Evolutionary conservation across 92 coral and sea anemone genomes (phyloP).

Genomic region (Diadumene lineata): DNA sequence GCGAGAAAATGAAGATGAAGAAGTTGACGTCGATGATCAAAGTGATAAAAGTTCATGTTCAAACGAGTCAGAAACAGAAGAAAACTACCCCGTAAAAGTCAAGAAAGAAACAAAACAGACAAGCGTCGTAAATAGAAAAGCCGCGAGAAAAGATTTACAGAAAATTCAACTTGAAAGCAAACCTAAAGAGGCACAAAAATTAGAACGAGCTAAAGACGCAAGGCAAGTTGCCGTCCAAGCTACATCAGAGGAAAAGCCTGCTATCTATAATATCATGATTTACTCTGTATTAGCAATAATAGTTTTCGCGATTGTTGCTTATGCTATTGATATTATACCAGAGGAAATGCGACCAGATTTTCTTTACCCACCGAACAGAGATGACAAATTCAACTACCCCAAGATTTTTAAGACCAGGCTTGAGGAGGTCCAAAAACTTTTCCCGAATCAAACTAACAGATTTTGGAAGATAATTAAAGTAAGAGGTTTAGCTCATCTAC

Average conservation of each 20-base stretch:
- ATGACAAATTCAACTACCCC: conserved; percentile 22
- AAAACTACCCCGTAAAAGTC: background rate
- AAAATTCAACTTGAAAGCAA: background rate
- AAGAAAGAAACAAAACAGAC: no score
- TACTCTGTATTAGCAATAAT: no score
- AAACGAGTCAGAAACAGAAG: background rate
- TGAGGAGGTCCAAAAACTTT: conserved; percentile 28
- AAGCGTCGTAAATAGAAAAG: background rate
- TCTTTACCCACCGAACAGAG: background rate
- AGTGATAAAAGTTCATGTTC: background rate
- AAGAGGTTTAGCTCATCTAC: conserved; percentile 70
- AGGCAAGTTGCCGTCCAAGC: no score
- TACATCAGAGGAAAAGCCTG: no score
- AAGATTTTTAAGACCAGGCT: conserved; percentile 54
- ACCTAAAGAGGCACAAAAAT: background rate
- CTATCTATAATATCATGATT: no score
- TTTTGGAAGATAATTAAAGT: conserved; percentile 60
- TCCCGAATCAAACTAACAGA: conserved; percentile 51
- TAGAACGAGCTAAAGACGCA: background rate
- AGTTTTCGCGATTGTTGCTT: conserved; percentile 9
- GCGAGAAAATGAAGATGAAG: background rate
- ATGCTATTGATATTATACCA: background rate
- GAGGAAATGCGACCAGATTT: conserved; percentile 12
- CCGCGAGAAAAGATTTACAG: background rate
- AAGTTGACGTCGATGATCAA: background rate